phyloP scores from a whole-genome alignment of 2,113 vertebrate species.

The Gallinago jamesoni region DNA sequence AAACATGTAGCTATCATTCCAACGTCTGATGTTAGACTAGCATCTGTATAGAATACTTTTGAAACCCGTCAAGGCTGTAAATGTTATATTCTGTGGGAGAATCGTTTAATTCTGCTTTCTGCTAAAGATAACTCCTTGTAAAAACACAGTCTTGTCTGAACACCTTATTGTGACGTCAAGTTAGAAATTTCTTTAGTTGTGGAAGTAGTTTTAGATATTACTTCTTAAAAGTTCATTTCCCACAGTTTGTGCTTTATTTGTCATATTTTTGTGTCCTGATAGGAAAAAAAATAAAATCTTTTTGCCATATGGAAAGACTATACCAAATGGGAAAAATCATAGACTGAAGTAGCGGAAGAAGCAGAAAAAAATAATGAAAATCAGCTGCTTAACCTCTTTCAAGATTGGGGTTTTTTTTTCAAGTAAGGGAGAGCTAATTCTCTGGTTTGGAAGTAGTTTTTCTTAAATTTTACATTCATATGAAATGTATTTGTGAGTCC shows the following conservation, averaged over 20 bases:
- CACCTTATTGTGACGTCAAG: neutral
- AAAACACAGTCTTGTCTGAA: neutral
- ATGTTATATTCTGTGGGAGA: neutral
- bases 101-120: neutral
- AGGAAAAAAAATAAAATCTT: neutral
- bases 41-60: neutral
- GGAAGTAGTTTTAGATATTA: neutral
- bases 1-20: neutral
- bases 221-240: neutral
- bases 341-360: neutral
- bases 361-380: neutral
- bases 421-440: neutral
- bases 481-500: neutral
- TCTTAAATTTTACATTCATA: neutral
- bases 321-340: neutral
- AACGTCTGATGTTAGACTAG: neutral
- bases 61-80: neutral
- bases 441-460: neutral
- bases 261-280: neutral
- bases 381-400: neutral
- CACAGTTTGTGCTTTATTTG: neutral
- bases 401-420: neutral
- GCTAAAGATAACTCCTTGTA: neutral
- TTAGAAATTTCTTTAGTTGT: neutral
- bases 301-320: neutral